A percentile compares a stretch with the other conserved stretches of the same genome.
Conservation (phyloP, 2,888 invertebrate species). For the Cantharis flavilabris region DNA sequence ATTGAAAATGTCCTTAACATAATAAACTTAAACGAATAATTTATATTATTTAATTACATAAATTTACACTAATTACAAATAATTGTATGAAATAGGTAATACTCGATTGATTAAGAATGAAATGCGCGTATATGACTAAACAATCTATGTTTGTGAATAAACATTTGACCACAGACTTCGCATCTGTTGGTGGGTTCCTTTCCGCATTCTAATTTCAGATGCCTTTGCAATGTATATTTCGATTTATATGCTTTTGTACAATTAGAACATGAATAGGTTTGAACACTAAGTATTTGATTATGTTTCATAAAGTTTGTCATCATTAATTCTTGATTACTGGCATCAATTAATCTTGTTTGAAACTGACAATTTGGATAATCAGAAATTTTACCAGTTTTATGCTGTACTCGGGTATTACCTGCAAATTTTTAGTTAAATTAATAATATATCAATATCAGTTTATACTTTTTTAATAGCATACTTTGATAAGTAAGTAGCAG, state of each 20-base stretch:
- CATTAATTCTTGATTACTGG: neutral
- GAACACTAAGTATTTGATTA: neutral
- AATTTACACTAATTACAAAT: neutral
- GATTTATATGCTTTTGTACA: constrained; percentile 48
- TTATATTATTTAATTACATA: neutral
- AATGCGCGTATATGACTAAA: constrained; percentile 44
- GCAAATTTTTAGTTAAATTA: neutral
- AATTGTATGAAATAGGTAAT: neutral
- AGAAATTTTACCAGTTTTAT: neutral
- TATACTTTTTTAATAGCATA: neutral
- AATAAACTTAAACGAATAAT: neutral
- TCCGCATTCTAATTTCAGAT: constrained; percentile 57
- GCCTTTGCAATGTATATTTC: constrained; percentile 49
- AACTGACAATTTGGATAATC: neutral
- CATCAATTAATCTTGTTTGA: neutral
- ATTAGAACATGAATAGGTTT: constrained; percentile 34
- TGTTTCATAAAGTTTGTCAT: neutral
- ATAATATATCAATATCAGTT: neutral
- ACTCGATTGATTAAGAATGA: constrained; percentile 31
- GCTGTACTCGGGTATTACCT: neutral
- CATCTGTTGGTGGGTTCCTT: constrained; percentile 46
- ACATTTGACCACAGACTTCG: constrained; percentile 45
- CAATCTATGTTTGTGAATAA: constrained; percentile 47
- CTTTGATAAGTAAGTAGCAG: neutral
- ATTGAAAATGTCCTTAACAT: neutral